Evolutionary conservation across 2,888 invertebrate genomes (phyloP), one percentile per base, ranked within the genome.

Genomic region (Tenthredo scrophulariae): DNA sequence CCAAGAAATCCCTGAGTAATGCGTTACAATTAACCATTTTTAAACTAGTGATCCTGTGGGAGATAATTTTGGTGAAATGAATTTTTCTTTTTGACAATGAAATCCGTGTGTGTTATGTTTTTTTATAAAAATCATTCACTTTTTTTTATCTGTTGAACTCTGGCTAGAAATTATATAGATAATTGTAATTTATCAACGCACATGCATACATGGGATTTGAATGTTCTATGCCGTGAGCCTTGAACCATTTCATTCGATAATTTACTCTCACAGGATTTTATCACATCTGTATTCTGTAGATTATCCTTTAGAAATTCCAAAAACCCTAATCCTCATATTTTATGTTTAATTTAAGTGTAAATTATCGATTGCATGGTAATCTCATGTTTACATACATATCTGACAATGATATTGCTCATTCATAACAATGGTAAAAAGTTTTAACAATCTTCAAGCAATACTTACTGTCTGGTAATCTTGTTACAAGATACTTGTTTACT

Each of bases 331-430:
- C 46, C 83, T 50, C 9, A 46, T 46, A 15, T 83, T 83, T 83
- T 70, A 83, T 67, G 70, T 70, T 83, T n/a, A 83, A 67, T 70
- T 83, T 83, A 83, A 67, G 65, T 83, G 67, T 83, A 83, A 83
- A 46, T 67, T 83, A 83, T 83, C 54, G 65, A 83, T 67, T 70
- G 83, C 83, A 83, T 83, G 83, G 67, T 83, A 80, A 62, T 80
- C n/a, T 58, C 46, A 79, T 79, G 58, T 80, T 62, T n/a, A 80
- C 33, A 62, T 80, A 62, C 22, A 80, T n/a, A 40, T 67, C 33
- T 40, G 18, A 37, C 79, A 37, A 58, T 40, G 80, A 58, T 40
- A 80, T 80, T 80, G 26, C 40, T 58, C 50, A 58, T 80, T 80
- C 37, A 40, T 62, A 62, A 80, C 22, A 62, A 62, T 22, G n/a